Base-by-base conservation (phyloP, 2,113 vertebrate genomes). In the Herpetotheres cachinnans region DNA sequence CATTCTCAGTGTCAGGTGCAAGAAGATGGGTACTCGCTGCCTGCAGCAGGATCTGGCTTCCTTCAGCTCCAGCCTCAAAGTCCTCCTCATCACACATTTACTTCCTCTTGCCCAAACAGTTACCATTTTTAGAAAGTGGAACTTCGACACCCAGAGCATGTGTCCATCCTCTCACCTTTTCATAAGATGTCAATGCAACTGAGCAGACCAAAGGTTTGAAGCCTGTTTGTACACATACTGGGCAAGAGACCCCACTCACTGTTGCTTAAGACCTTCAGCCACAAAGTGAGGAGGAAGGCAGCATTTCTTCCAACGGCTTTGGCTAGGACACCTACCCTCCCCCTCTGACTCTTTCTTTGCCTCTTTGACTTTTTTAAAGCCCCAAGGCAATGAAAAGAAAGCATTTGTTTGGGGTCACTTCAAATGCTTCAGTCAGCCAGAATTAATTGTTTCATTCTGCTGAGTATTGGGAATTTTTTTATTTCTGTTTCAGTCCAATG, bases 381-480 rank as follows among this genome's bases (percentile, higher is more conserved):
- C 61, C 50, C 30, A 73, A 72, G 47, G 38, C 50, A 91, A 50
- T 62, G 46, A 30, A 73, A 86, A 49, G 17, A 81, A 94, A 90
- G 3, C 21, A 71, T 89, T 92, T 70, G 13, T 92, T 89, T 78
- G 36, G 72, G 67, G 50, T 92, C 83, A 73, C 63, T 92, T 95
- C 22, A 46, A 67, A 81, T 90, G 66, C 25, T 86, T 58, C 85
- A 80, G 67, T 81, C 72, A 77, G 40, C 27, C 56, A 86, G 67
- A 92, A 89, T 85, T 46, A 82, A 87, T 90, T 65, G 30, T 66
- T 92, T 89, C 36, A 56, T 95, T 93, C 59, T 90, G 42, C 36
- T 92, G 59, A 94, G 81, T 92, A 92, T 63, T 66, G 25, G 30
- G 34, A 62, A 8, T 40, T 69, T n/a, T 7, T 88, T 44, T 21